These are phyloP conservation scores for Cetonia aurata DNA, from an alignment of 2,888 invertebrate species.

Conservation along the genomic window DNA sequence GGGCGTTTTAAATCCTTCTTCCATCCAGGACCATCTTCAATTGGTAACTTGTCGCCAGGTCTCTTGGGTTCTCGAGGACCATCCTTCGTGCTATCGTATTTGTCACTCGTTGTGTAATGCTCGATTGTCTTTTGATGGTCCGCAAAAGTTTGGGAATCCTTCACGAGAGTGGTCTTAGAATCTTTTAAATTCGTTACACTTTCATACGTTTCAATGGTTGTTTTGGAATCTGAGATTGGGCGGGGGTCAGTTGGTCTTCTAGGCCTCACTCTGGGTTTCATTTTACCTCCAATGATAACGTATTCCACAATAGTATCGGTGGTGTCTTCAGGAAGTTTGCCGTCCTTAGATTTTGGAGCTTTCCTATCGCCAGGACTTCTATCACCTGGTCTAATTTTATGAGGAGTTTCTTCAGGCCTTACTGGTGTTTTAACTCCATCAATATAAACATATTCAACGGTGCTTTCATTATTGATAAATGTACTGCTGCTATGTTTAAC, in stretches of 20 bases:
- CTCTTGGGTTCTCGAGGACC: not conserved
- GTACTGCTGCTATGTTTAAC: slow-evolving; percentile 1
- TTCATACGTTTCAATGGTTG: slow-evolving; percentile 55
- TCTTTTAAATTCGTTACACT: slow-evolving; percentile 55
- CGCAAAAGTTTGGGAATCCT: slow-evolving; percentile 56
- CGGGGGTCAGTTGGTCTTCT: not conserved
- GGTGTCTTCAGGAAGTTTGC: slow-evolving; percentile 25
- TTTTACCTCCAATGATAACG: slow-evolving; percentile 32
- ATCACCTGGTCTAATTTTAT: not conserved
- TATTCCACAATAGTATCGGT: slow-evolving; percentile 34
- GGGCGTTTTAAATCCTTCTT: not conserved
- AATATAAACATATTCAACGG: slow-evolving; percentile 18
- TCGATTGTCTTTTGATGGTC: slow-evolving; percentile 57
- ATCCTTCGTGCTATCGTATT: slow-evolving; percentile 51
- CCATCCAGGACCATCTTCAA: slow-evolving; percentile 15
- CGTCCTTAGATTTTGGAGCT: slow-evolving; percentile 14
- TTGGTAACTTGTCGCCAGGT: slow-evolving; percentile 8
- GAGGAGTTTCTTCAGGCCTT: not conserved
- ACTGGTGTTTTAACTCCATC: slow-evolving; percentile 23
- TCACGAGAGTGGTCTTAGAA: slow-evolving; percentile 56
- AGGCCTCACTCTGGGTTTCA: slow-evolving; percentile 9
- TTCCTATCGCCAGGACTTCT: not conserved
- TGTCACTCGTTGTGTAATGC: slow-evolving; percentile 55
- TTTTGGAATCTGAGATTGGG: slow-evolving; percentile 52
- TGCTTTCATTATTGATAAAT: slow-evolving; percentile 5